Evolutionary conservation across 2,888 invertebrate genomes (phyloP).

Genomic region (Lithophane semibrunnea): DNA sequence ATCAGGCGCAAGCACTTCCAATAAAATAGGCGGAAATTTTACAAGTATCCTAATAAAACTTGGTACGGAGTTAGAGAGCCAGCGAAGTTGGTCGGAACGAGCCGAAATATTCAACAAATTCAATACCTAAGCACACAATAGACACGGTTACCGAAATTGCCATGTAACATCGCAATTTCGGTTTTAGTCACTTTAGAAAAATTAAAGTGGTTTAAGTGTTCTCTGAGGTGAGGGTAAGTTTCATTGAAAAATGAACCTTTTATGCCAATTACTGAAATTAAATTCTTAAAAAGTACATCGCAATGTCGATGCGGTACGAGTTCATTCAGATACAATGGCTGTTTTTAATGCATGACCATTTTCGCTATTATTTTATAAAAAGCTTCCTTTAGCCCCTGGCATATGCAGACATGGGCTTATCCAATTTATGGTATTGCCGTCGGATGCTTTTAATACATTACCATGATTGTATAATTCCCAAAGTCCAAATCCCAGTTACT

Average conservation of each 20-base stretch:
- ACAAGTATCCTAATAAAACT: slow-evolving; percentile 90
- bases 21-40: slow-evolving; percentile 88
- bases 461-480: background rate
- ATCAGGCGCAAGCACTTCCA: slow-evolving; percentile 87
- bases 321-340: background rate
- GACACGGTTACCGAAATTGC: no score
- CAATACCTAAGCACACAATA: slow-evolving; percentile 74
- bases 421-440: background rate
- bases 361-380: background rate
- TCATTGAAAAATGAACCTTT: background rate
- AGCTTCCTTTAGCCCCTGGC: background rate
- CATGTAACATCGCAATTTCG: slow-evolving; percentile 40
- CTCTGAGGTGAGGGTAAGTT: slow-evolving; percentile 9
- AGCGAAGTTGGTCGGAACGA: slow-evolving; percentile 75
- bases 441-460: slow-evolving; percentile 4
- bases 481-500: background rate
- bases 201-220: slow-evolving; percentile 17
- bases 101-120: slow-evolving; percentile 85
- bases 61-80: slow-evolving; percentile 80
- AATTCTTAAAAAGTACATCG: background rate
- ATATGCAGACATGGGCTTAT: background rate
- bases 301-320: background rate
- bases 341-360: background rate
- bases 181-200: slow-evolving; percentile 37
- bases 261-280: background rate